phyloP scores from a whole-genome alignment of 2,888 invertebrate genomes.

The Dichetophora obliterata region DNA sequence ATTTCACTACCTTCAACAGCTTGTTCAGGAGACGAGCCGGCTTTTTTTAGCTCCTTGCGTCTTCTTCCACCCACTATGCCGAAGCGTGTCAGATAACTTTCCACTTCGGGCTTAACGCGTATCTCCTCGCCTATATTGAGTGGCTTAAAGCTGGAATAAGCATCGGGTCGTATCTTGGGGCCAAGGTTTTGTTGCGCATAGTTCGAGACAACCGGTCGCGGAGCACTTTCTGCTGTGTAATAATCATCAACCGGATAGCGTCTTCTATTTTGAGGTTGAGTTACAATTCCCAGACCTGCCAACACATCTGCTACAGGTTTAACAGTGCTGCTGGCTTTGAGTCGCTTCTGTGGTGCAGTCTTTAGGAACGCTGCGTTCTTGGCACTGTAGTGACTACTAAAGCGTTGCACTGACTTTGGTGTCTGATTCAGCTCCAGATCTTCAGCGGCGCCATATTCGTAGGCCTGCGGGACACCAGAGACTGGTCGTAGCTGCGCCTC shows the following conservation, averaged over 20 bases:
- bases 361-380: constrained; percentile 62
- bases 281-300: constrained; percentile 63
- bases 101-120: constrained; percentile 65
- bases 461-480: constrained; percentile 46
- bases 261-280: constrained; percentile 63
- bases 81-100: constrained; percentile 67
- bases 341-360: constrained; percentile 49
- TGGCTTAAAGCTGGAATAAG: constrained; percentile 68
- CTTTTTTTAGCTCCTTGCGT: constrained; percentile 61
- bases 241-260: constrained; percentile 59
- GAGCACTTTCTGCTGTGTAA: constrained; percentile 61
- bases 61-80: constrained; percentile 67
- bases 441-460: constrained; percentile 39
- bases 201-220: constrained; percentile 58
- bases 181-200: constrained; percentile 53
- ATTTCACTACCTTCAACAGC: constrained; percentile 59
- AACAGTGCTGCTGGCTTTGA: constrained; percentile 49
- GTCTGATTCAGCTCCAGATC: constrained; percentile 10
- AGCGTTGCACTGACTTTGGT: constrained; percentile 56
- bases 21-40: constrained; percentile 53
- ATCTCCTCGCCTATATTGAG: constrained; percentile 65
- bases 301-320: constrained; percentile 63
- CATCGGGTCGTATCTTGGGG: constrained; percentile 63
- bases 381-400: constrained; percentile 70
- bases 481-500: constrained; percentile 56